Conservation (phyloP, 1,140 invertebrate genomes). For the Eupeodes corollae region DNA sequence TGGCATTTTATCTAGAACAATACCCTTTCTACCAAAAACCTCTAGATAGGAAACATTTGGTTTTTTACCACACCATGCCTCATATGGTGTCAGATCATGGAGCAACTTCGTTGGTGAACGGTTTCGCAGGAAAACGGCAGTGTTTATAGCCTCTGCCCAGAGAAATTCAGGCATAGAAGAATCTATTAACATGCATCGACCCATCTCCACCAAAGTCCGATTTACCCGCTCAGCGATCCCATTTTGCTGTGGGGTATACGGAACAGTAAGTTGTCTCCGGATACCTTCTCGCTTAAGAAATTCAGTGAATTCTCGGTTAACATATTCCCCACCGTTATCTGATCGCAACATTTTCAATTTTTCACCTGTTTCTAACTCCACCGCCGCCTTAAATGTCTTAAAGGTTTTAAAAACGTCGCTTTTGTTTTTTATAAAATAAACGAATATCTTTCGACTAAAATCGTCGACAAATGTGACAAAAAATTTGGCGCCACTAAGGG, state of each 20-base stretch:
- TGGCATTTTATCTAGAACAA: conserved; percentile 25
- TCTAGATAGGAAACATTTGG: conserved; percentile 20
- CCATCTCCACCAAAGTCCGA: conserved; percentile 1
- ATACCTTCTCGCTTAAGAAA: neutral
- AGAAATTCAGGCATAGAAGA: conserved; percentile 20
- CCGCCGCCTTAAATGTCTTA: conserved; percentile 17
- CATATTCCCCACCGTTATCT: conserved; percentile 7
- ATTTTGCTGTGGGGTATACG: conserved; percentile 10
- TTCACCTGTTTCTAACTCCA: conserved; percentile 18
- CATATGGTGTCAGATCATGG: conserved; percentile 1
- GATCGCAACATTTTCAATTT: conserved; percentile 13
- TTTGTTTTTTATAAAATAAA: conserved; percentile 25
- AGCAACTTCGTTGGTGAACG: neutral
- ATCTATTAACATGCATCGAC: conserved; percentile 10
- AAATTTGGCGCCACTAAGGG: conserved; percentile 15
- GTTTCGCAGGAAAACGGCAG: conserved; percentile 6
- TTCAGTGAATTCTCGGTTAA: neutral
- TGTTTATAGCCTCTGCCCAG: conserved; percentile 40
- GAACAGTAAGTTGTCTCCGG: conserved; percentile 6
- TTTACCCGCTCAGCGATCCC: conserved; percentile 9
- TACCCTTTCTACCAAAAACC: conserved; percentile 23
- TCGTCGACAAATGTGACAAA: conserved; percentile 30
- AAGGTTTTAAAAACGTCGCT: conserved; percentile 19
- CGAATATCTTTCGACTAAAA: conserved; percentile 14
- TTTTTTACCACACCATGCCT: conserved; percentile 5